Evolutionary conservation across 2,888 invertebrate genomes (phyloP), one percentile per base, ranked within the genome.

Genomic region (Dasypolia templi): DNA sequence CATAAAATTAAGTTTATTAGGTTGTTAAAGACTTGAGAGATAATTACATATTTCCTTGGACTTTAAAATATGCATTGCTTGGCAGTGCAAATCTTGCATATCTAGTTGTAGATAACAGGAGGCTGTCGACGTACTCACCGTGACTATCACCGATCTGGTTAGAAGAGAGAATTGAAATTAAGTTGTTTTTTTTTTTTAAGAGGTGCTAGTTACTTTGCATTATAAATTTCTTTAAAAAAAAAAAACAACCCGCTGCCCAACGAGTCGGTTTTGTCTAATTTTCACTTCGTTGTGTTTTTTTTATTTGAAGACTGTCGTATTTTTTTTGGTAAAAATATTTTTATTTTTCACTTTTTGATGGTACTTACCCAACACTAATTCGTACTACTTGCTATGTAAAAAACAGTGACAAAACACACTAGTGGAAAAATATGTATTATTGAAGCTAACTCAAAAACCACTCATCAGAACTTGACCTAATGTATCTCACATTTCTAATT

Each of bases 101-200:
- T 71, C 63, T 67, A 68, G 26, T 72, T 44, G 82, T 76, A 61
- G 56, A 55, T 75, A 70, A 32, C 65, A 81, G 81, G 19, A 68
- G 17, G n/a, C 22, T 39, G 39, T 55, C n/a, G 51, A 44, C 46
- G 22, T 75, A 49, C 67, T 67, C 53, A 49, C 19, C n/a, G 0
- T 29, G 19, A 42, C 2, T 29, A 12, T 39, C 32, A 39, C 2
- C 26, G 32, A 65, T 51, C 67, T 66, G 22, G 19, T n/a, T 42
- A n/a, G 5, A 44, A 35, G 49, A n/a, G 29, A 49, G 22, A 22
- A 35, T 51, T 44, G 19, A 14, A 51, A 77, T 42, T 6, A 35
- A 77, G 12, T 53, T 32, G 46, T 49, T 56, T 26, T 53, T 6
- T 2, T 63, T 42, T 39, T 42, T 26, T 58, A 7, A 64, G n/a